Conservation (phyloP, 2,113 vertebrate genomes). For the Brachirus orientalis region DNA sequence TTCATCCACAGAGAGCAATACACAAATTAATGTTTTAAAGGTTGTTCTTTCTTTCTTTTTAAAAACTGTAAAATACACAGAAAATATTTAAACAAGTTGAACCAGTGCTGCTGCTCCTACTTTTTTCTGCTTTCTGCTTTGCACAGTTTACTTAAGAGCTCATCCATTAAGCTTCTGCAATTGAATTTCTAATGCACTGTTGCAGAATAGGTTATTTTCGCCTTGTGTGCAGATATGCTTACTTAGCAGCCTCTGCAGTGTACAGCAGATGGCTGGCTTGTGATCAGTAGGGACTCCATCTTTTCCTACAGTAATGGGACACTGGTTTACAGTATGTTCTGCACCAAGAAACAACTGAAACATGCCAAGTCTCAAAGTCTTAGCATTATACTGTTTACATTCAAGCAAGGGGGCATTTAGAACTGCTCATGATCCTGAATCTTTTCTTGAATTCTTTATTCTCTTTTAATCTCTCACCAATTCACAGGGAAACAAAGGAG, state of each 20-base stretch:
- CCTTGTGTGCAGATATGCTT: constrained; percentile 5
- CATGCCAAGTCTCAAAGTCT: background rate
- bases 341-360: constrained; percentile 14
- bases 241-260: constrained; percentile 41
- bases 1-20: too few species aligned
- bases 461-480: background rate
- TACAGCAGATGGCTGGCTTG: constrained; percentile 36
- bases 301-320: constrained; percentile 14
- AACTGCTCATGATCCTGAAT: background rate
- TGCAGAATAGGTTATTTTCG: constrained; percentile 28
- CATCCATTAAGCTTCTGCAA: background rate
- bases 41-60: too few species aligned
- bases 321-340: constrained; percentile 9
- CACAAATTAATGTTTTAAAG: too few species aligned
- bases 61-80: too few species aligned
- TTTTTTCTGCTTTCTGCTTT: background rate
- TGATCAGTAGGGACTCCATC: constrained; percentile 22
- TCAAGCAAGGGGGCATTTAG: background rate
- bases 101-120: background rate
- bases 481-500: constrained; percentile 95
- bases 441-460: background rate
- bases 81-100: too few species aligned
- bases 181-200: constrained; percentile 8
- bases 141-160: background rate
- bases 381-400: background rate